These are phyloP conservation scores for Drosophila heteroneura DNA, from an alignment of 2,888 invertebrate genomes.

Conservation along the genomic window DNA sequence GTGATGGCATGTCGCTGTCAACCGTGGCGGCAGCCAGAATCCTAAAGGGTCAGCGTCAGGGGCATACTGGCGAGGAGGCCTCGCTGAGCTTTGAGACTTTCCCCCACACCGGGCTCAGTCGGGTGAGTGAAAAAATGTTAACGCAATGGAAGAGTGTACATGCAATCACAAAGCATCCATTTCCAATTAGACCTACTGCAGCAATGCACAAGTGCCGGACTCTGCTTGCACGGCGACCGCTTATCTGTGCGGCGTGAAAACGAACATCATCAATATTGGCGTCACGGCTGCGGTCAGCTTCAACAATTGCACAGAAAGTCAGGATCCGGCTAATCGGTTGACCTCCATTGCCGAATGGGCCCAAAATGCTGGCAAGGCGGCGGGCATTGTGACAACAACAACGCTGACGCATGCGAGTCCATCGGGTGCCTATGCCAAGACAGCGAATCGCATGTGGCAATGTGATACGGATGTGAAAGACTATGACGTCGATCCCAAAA, in stretches of 20 bases:
- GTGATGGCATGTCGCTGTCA: slow-evolving; percentile 90
- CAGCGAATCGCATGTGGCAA: slow-evolving; percentile 90
- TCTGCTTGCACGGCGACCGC: slow-evolving; percentile 88
- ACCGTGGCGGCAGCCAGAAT: slow-evolving; percentile 89
- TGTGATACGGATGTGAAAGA: slow-evolving; percentile 87
- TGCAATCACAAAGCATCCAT: not conserved
- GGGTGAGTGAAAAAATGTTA: slow-evolving; percentile 85
- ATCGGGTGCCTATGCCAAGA: slow-evolving; percentile 88
- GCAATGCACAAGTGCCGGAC: slow-evolving; percentile 90
- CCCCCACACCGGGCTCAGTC: slow-evolving; percentile 88
- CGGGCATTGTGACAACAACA: slow-evolving; percentile 91
- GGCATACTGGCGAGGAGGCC: slow-evolving; percentile 87
- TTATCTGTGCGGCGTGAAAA: slow-evolving; percentile 88
- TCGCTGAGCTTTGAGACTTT: slow-evolving; percentile 88
- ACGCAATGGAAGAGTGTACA: not conserved
- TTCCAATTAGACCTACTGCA: slow-evolving; percentile 87
- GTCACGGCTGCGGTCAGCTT: slow-evolving; percentile 89
- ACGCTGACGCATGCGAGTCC: slow-evolving; percentile 93
- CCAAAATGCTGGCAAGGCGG: slow-evolving; percentile 87
- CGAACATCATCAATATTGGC: slow-evolving; percentile 89
- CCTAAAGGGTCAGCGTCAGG: slow-evolving; percentile 87
- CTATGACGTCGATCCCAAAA: slow-evolving; percentile 35
- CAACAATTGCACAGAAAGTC: slow-evolving; percentile 88
- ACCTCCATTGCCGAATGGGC: slow-evolving; percentile 90
- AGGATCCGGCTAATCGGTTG: slow-evolving; percentile 87